Conservation (phyloP, 2,888 invertebrate species). For the Lamproptera curius region DNA sequence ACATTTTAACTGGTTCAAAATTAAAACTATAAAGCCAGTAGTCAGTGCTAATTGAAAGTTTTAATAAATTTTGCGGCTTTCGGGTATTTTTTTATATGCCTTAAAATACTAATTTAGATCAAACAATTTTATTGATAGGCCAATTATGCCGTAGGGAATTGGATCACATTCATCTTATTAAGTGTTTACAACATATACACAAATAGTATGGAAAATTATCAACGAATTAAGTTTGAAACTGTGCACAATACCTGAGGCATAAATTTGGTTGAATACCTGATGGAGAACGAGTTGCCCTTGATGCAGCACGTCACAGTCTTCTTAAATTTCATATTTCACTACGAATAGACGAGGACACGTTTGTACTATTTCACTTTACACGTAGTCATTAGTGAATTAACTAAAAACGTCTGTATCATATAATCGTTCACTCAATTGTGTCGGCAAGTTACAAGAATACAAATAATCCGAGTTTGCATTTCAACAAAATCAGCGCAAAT, state of each 20-base stretch:
- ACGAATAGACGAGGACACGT: constrained; percentile 33
- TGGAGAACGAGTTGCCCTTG: constrained; percentile 56
- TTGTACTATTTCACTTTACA: constrained; percentile 30
- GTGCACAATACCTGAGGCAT: constrained; percentile 31
- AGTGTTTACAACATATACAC: too few relatives aligned
- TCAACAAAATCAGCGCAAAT: constrained; percentile 59
- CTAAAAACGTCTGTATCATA: constrained; percentile 46
- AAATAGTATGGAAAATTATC: not conserved
- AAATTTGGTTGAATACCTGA: constrained; percentile 47
- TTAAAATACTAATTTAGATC: too few relatives aligned
- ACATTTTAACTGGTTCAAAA: not conserved
- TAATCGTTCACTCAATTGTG: constrained; percentile 44
- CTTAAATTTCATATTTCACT: constrained; percentile 64
- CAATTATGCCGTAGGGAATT: too few relatives aligned
- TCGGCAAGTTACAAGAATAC: constrained; percentile 53
- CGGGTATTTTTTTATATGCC: too few relatives aligned
- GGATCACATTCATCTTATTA: too few relatives aligned
- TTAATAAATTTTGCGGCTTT: too few relatives aligned
- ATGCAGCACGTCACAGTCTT: constrained; percentile 63
- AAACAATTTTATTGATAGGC: too few relatives aligned
- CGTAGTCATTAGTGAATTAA: constrained; percentile 33
- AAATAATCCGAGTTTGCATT: constrained; percentile 44
- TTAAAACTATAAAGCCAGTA: too few relatives aligned
- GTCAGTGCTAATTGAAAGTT: too few relatives aligned
- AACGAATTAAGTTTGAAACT: not conserved